Base-by-base conservation (phyloP, 2,797 vertebrate genomes). In the Rhadinocentrus ornatus region DNA sequence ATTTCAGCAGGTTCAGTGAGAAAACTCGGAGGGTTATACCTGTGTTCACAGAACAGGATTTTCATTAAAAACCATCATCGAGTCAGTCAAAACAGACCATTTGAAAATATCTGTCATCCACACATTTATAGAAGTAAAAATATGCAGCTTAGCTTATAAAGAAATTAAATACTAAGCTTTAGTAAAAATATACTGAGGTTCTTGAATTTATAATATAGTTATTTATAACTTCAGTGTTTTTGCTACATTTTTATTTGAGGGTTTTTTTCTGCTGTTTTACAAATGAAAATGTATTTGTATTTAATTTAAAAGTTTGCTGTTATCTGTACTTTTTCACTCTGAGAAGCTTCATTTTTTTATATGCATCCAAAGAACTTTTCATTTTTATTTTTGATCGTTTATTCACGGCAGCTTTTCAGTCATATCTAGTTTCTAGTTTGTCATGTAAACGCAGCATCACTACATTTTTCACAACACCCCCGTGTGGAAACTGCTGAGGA, bases 361-460 rank as follows among this genome's bases (percentile, higher is more conserved):
- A 71, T 78, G 54, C 75, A 78, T 84, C 88, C 83, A 86, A 86
- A 89, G 88, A 89, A 59, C 9, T 61, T 70, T 16, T 20, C 4
- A 4, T 26, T 66, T 73, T 56, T 63, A 15, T 44, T 82, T n/a
- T 67, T 73, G 34, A 29, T 77, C 1, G 35, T 70, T 73, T 77
- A 29, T 55, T 75, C 27, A 71, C 70, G 46, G 39, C 75, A 66
- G 50, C 65, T 62, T 69, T 26, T 12, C 6, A 44, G 16, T 66
- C 6, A 3, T 44, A 64, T 71, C 7, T 69, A 18, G 3, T 39
- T 64, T 60, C 24, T 71, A 69, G n/a, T 64, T 71, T 74, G 55
- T 66, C 7, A 9, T 46, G 16, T 65, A 35, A 66, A 56, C 41
- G 22, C 75, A 78, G 70, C 74, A 66, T 84, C 81, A 48, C n/a